These are phyloP conservation scores for Micoletzkya japonica DNA, from an alignment of 2,888 invertebrate species.

Conservation along the genomic window DNA sequence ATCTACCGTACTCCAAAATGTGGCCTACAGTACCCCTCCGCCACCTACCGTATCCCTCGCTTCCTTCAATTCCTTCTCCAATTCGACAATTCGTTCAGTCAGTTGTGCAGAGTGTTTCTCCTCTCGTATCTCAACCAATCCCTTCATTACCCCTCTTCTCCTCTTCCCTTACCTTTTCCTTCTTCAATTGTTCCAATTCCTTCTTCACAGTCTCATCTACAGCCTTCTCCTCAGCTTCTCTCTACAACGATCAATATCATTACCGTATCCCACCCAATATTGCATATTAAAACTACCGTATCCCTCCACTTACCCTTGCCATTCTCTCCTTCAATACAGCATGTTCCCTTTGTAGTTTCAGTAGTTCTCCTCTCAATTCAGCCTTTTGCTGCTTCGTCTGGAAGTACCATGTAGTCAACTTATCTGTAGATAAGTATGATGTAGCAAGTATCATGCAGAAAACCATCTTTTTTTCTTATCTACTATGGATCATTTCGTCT, in stretches of 20 bases:
- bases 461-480: no score
- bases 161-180: conserved; percentile 15
- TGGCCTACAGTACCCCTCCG: background rate
- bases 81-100: conserved; percentile 1
- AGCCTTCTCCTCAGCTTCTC: background rate
- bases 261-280: background rate
- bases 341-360: conserved; percentile 18
- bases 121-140: conserved; percentile 11
- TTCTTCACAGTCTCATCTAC: background rate
- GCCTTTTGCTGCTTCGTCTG: conserved; percentile 25
- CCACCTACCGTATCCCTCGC: conserved; percentile 21
- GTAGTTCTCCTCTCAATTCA: conserved; percentile 19
- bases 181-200: conserved; percentile 8
- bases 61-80: conserved; percentile 2
- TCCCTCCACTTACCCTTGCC: conserved; percentile 14
- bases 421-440: no score
- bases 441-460: no score
- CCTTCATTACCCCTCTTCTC: background rate
- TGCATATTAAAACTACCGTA: no score
- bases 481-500: no score
- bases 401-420: no score
- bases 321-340: conserved; percentile 14
- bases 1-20: background rate
- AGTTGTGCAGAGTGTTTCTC: conserved; percentile 16
- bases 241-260: background rate